Evolutionary conservation across 2,888 invertebrate species (phyloP), one percentile per base, ranked within the genome.

Genomic region (Lordiphosa fenestrarum): DNA sequence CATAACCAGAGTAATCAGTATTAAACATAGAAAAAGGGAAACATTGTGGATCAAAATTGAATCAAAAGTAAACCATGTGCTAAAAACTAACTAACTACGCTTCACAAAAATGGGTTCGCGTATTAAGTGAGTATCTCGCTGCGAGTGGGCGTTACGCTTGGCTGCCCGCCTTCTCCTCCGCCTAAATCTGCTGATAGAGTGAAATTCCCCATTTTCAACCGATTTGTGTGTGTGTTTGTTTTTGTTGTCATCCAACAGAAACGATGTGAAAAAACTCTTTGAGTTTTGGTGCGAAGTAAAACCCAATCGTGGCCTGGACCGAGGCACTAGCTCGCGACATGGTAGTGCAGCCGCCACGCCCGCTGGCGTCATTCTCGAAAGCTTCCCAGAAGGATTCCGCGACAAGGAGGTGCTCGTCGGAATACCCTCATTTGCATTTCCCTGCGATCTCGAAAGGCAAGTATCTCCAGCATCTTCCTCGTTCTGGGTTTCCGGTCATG

Each of bases 381-480:
- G 95, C 88, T 97, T 94, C 90, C 97, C 98, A 41, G 95, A 95
- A 71, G 92, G 92, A 60, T 97, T 94, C 88, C 93, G 92, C 86
- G 95, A 96, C 90, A 93, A 94, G 88, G 96, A 95, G 88, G 94
- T 96, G 72, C 91, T 98, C 57, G 94, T 94, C 88, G 94, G 95
- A 84, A 94, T 97, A 83, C 96, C 97, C 41, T 95, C 96, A 90
- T 98, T 98, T 91, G 95, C 96, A 77, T 98, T 95, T 91, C 97
- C 95, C 12, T 95, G 95, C 88, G 92, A 93, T 86, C 92, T 94
- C 87, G 93, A 93, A 88, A 94, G 94, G 95, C 95, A 90, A 91
- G 92, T 92, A 57, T 40, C 9, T 10, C 9, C 19, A 4, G 6
- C n/a, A n/a, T 36, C n/a, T 9, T 13, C 19, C 12, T 25, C 21